Base-by-base conservation (phyloP, 2,797 vertebrate species). In the Diglossa cyanea region DNA sequence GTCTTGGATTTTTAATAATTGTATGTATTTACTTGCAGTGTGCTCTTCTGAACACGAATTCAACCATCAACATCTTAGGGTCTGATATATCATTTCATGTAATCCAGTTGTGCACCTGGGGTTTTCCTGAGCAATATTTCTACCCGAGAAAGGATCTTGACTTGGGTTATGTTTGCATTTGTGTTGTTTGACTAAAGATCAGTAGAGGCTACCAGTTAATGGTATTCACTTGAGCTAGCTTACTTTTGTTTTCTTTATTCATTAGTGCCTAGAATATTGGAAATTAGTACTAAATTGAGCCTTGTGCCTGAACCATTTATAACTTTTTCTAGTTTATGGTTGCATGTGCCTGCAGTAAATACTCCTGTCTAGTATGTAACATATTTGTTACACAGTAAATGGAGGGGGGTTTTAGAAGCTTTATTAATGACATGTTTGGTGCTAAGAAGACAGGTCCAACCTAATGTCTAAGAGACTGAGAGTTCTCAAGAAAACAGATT, bases 191-290 rank as follows among this genome's bases (percentile, higher is more conserved):
- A 87, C 71, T 93, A 74, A 73, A 91, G 53, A 80, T 73, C 82
- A 83, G 11, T 88, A 24, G 72, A 81, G 77, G 80, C 61, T 82
- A 90, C 86, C 88, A 80, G 83, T 60, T 91, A 83, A 66, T 86
- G 39, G 57, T 75, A 17, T 54, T 61, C 35, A 82, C 33, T 50
- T 89, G 68, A 92, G 66, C 50, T 93, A 35, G 33, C 61, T 80
- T 74, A 28, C 55, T 86, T 86, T 53, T 67, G 33, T 50, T 68
- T 48, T 39, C 28, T 87, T 62, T 77, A 30, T 39, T 28, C 44
- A 17, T 57, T 48, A 68, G 17, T 78, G 67, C 57, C 19, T 76
- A 72, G 63, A 37, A 37, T 16, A 65, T 50, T 63, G 61, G 74
- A 79, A 28, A 78, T 24, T 54, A 54, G n/a, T 71, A 30, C 73